These are phyloP conservation scores for Tridacna crocea DNA, from an alignment of 2,888 invertebrate species.

Conservation along the genomic window DNA sequence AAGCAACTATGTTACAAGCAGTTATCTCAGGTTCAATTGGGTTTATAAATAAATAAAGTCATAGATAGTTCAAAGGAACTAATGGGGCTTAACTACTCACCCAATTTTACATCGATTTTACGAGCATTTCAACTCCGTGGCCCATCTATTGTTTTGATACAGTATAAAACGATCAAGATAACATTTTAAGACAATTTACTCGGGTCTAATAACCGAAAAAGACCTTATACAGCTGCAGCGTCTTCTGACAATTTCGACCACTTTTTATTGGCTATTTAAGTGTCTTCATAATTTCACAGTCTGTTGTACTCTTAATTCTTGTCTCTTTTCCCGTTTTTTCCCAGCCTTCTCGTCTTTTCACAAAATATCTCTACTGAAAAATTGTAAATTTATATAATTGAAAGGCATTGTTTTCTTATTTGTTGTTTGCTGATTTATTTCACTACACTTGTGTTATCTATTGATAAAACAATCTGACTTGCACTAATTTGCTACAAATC, in stretches of 20 bases:
- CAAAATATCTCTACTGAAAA: too few species aligned
- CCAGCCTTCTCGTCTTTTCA: too few species aligned
- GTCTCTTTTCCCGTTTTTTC: too few species aligned
- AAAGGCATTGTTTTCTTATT: too few species aligned
- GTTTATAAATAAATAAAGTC: neutral
- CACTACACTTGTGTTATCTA: too few species aligned
- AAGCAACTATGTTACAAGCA: too few species aligned
- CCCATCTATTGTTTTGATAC: slow-evolving; percentile 7
- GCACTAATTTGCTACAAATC: too few species aligned
- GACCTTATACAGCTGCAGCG: slow-evolving; percentile 13
- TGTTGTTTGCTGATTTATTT: too few species aligned
- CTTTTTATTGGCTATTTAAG: slow-evolving; percentile 10
- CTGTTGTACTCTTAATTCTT: too few species aligned
- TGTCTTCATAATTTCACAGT: slow-evolving; percentile 12
- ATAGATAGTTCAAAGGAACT: neutral
- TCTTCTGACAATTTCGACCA: slow-evolving; percentile 3
- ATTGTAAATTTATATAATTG: too few species aligned
- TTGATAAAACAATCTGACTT: too few species aligned
- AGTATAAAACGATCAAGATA: slow-evolving; percentile 15
- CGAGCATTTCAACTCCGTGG: slow-evolving; percentile 1
- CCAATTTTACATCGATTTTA: slow-evolving; percentile 1
- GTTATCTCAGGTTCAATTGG: too few species aligned
- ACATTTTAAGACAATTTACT: slow-evolving; percentile 23
- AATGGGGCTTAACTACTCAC: slow-evolving; percentile 3
- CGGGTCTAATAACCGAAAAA: slow-evolving; percentile 20